Base-by-base conservation (phyloP, 2,797 vertebrate genomes). In the Xiphorhynchus erythropygius region DNA sequence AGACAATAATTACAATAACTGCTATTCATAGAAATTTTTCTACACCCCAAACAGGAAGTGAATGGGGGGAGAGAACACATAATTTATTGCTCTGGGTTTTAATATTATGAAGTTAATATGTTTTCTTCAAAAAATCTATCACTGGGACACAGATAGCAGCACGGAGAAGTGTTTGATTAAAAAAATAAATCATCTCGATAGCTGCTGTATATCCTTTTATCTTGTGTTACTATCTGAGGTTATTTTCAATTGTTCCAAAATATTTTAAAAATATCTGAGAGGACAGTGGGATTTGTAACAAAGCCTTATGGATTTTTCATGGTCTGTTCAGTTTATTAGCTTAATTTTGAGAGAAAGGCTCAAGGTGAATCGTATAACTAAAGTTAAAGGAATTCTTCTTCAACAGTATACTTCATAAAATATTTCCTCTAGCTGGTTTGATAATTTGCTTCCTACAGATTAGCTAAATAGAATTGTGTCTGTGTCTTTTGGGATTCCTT, bases 1-100 rank as follows among this genome's bases (percentile, higher is more conserved):
- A 90, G 73, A 88, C 62, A 91, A 64, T 60, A 90, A 85, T 46
- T 71, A 86, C 65, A 94, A 14, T 60, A 88, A 93, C 41, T 44
- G 41, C 50, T 91, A 90, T 86, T 90, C 59, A 83, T 2, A 82
- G 50, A 57, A 90, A 76, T 68, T 73, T 86, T 94, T 86, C 49
- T 84, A 80, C 35, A 65, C 9, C 17, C 57, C 33, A 74, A 93
- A 91, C 22, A 57, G 50, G 59, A 95, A 86, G 39, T 22, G 42
- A 94, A 78, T 33, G 55, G 13, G 11, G 32, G 25, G 23, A 46
- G 5, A 78, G 11, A 50, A 65, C 39, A 22, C 19, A 53, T 44
- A 33, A 87, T 68, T 80, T 71, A 86, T 70, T 0, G 0, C 12
- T 60, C 10, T 30, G 6, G 9, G 32, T 47, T 89, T 84, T 65